Evolutionary conservation across 2,113 vertebrate genomes (phyloP).

Genomic region (Chitala chitala): DNA sequence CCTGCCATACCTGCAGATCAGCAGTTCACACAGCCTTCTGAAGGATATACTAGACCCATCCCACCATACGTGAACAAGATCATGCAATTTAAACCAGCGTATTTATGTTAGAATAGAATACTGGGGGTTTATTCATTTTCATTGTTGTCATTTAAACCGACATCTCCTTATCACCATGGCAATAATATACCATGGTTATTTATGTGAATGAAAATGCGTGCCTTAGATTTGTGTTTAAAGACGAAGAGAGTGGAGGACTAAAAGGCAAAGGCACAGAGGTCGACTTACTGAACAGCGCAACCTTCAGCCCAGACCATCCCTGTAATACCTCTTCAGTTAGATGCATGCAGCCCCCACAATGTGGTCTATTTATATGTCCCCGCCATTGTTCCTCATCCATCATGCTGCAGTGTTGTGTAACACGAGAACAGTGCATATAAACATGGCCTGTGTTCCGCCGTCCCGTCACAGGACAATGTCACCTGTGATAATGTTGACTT

Average conservation of each 20-base stretch:
- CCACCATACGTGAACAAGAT: too few species aligned
- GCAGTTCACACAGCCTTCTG: too few species aligned
- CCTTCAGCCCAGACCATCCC: background rate
- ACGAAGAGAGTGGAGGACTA: background rate
- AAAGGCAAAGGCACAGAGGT: background rate
- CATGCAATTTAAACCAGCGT: background rate
- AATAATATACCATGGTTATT: background rate
- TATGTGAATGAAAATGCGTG: background rate
- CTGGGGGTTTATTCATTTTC: too few species aligned
- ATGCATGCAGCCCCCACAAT: background rate
- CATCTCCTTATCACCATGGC: too few species aligned
- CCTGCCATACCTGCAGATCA: too few species aligned
- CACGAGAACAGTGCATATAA: background rate
- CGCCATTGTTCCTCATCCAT: background rate
- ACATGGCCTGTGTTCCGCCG: background rate
- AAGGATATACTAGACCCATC: too few species aligned
- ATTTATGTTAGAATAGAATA: too few species aligned
- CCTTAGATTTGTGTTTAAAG: background rate
- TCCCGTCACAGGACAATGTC: background rate
- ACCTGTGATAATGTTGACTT: background rate
- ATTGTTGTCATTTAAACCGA: too few species aligned
- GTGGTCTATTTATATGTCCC: background rate
- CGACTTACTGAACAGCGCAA: background rate
- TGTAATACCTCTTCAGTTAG: slow-evolving; percentile 10
- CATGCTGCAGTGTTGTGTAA: background rate